phyloP scores from a whole-genome alignment of 2,888 invertebrate species.

The Yponomeuta evonymella region DNA sequence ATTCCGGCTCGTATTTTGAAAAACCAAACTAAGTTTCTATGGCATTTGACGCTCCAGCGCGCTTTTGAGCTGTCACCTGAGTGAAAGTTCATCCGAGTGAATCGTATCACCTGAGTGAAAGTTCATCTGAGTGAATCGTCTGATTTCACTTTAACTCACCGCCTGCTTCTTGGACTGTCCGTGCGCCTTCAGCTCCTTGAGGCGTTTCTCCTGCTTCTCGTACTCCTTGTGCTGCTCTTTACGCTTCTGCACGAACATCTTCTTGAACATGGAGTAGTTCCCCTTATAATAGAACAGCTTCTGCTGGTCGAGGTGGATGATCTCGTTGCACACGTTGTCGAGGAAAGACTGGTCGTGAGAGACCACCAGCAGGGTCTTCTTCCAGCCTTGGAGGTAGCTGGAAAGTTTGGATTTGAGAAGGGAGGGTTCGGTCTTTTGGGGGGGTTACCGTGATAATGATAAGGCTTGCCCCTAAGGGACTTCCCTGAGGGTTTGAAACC shows the following conservation, averaged over 20 bases:
- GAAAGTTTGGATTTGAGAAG: background rate
- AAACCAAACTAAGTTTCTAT: no score
- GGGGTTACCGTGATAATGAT: background rate
- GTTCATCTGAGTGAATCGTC: no score
- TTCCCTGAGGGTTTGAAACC: no score
- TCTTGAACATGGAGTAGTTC: constrained; percentile 98
- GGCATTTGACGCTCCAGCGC: no score
- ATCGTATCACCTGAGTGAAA: no score
- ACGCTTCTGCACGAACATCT: constrained; percentile 97
- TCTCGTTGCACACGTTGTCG: constrained; percentile 99
- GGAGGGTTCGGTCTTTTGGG: background rate
- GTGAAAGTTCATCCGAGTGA: no score
- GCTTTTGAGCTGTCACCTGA: no score
- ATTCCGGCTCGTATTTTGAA: no score
- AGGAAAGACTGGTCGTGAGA: constrained; percentile 99
- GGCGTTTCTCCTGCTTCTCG: constrained; percentile 97
- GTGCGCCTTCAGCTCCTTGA: constrained; percentile 96
- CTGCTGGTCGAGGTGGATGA: constrained; percentile 96
- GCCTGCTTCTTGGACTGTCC: constrained; percentile 98
- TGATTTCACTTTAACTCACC: constrained; percentile 46
- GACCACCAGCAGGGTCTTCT: constrained; percentile 97
- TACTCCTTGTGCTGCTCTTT: constrained; percentile 97
- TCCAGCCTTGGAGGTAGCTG: constrained; percentile 98
- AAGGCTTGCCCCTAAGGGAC: no score
- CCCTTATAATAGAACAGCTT: constrained; percentile 98